Evolutionary conservation across 2,113 vertebrate genomes (phyloP).

Genomic region (Felis catus): DNA sequence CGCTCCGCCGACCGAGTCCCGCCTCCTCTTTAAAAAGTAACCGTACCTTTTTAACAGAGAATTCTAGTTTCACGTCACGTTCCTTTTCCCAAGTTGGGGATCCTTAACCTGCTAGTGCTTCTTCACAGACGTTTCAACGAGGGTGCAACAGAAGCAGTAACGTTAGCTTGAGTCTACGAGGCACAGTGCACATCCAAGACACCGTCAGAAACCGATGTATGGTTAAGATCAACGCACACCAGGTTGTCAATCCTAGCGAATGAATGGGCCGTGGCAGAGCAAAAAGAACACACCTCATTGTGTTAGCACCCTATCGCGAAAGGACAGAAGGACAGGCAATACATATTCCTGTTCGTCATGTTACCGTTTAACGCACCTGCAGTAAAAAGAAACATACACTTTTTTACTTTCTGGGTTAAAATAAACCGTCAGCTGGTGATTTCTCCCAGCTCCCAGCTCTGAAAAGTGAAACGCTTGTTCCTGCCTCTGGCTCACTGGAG

Average conservation of each 20-base stretch:
- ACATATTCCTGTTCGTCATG: conserved; percentile 50
- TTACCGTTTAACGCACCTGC: conserved; percentile 31
- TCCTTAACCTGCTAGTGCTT: background rate
- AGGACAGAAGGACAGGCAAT: conserved; percentile 72
- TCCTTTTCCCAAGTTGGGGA: conserved; percentile 48
- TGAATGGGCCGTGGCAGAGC: conserved; percentile 49
- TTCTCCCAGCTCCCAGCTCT: conserved; percentile 16
- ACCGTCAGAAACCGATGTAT: conserved; percentile 33
- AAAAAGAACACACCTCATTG: conserved; percentile 72
- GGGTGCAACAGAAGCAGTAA: conserved; percentile 76
- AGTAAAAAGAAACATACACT: conserved; percentile 72
- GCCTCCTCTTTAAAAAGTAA: too few relatives aligned
- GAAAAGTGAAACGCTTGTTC: background rate
- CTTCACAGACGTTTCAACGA: conserved; percentile 62
- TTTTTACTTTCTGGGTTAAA: conserved; percentile 72
- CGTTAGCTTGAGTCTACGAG: conserved; percentile 66
- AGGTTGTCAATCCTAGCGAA: conserved; percentile 67
- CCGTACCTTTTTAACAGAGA: conserved; percentile 56
- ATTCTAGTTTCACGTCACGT: conserved; percentile 64
- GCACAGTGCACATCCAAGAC: conserved; percentile 72
- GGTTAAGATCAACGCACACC: conserved; percentile 67
- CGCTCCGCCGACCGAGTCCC: background rate
- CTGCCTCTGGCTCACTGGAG: background rate
- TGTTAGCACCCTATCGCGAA: conserved; percentile 68
- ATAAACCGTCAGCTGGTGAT: conserved; percentile 31